phyloP scores from a whole-genome alignment of 64 coral and sea anemone species.

The Actinia tenebrosa region DNA sequence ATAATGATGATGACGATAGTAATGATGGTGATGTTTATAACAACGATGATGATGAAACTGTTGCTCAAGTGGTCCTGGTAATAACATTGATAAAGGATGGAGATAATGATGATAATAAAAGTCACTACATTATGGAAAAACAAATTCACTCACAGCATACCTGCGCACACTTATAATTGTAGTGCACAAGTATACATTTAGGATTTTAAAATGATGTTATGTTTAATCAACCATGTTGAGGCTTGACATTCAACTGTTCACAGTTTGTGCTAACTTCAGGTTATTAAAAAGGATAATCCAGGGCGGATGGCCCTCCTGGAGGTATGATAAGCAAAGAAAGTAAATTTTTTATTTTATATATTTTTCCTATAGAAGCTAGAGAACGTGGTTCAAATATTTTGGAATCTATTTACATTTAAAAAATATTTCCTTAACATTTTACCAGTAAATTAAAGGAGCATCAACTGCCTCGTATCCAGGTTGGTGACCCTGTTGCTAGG shows the following conservation, averaged over 20 bases:
- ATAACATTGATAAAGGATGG: neutral
- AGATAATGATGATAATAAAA: neutral
- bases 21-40: neutral
- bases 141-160: neutral
- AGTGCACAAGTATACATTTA: neutral
- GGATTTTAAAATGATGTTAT: neutral
- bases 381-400: neutral
- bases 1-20: neutral
- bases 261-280: no score
- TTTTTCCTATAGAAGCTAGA: no score
- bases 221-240: no score
- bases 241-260: no score
- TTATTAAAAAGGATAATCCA: no score
- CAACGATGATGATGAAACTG: neutral
- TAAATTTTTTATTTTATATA: no score
- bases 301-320: no score
- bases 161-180: neutral
- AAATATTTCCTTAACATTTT: conserved; percentile 46
- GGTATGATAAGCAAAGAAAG: no score
- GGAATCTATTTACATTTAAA: neutral
- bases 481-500: conserved; percentile 92
- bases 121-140: no score
- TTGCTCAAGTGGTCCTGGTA: neutral
- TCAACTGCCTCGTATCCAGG: conserved; percentile 90
- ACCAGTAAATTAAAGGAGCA: conserved; percentile 95